A percentile compares a stretch with the other conserved stretches of the same genome.
Evolutionary conservation across 2,113 vertebrate genomes (phyloP).

Genomic region (Triplophysa dalaica): DNA sequence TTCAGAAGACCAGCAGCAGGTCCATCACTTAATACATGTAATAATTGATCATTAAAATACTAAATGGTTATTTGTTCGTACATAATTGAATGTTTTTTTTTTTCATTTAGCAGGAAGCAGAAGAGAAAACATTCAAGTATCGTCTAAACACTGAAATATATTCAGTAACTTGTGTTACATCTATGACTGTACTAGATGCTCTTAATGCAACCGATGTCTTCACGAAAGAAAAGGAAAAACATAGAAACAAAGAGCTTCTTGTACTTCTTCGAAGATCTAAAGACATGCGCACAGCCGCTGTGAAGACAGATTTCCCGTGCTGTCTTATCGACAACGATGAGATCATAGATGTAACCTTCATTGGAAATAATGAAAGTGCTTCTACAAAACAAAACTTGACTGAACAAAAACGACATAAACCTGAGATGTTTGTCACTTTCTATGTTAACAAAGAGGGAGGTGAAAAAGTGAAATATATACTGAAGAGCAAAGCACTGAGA

Average conservation of each 20-base stretch:
- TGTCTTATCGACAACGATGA: conserved; percentile 20
- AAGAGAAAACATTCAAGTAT: conserved; percentile 14
- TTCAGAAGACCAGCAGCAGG: neutral
- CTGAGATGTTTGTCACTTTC: conserved; percentile 10
- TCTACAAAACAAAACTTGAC: too few relatives aligned
- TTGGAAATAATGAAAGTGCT: neutral
- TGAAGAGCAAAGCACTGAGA: neutral
- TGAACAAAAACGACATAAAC: too few relatives aligned
- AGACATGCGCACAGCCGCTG: neutral
- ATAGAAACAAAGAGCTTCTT: neutral
- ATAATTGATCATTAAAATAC: too few relatives aligned
- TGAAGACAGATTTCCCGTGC: conserved; percentile 34
- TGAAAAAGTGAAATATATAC: neutral
- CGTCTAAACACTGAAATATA: accelerated
- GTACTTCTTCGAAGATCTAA: conserved; percentile 16
- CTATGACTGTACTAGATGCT: neutral
- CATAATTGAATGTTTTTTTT: too few relatives aligned
- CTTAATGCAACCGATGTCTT: neutral
- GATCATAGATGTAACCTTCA: conserved; percentile 29
- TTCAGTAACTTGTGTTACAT: neutral
- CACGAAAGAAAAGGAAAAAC: neutral
- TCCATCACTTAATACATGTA: neutral
- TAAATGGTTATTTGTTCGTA: neutral
- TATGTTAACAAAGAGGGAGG: conserved; percentile 18
- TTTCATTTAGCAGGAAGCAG: conserved; percentile 9